phyloP scores from a whole-genome alignment of 2,113 vertebrate species.

The Anser brachyrhynchus region DNA sequence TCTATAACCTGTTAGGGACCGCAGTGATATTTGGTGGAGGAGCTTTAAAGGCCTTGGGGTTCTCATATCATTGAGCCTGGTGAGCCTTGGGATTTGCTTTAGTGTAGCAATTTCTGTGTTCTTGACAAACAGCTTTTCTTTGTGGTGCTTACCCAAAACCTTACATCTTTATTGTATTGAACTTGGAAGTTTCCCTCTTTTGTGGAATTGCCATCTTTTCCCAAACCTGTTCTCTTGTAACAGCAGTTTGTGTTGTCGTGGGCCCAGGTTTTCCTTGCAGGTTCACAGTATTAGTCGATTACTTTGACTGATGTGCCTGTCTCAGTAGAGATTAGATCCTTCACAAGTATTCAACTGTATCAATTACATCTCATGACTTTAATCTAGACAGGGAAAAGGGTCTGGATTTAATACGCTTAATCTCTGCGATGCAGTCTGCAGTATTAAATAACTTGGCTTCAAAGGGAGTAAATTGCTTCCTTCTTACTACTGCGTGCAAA shows the following conservation, averaged over 20 bases:
- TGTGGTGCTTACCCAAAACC: background rate
- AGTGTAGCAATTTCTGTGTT: background rate
- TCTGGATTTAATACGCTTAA: background rate
- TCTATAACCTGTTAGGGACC: background rate
- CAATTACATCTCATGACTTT: background rate
- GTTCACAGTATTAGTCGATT: background rate
- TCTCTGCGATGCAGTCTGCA: background rate
- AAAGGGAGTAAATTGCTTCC: background rate
- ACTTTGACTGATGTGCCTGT: background rate
- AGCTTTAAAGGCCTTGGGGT: background rate
- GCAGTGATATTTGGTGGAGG: background rate
- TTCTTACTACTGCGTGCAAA: background rate
- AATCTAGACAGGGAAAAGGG: background rate
- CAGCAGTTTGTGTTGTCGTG: background rate
- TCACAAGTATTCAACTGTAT: background rate
- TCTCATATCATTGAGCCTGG: rapidly evolving
- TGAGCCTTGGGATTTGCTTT: background rate
- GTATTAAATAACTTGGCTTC: background rate
- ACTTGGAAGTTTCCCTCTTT: background rate
- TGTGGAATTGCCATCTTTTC: background rate
- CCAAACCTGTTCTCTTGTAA: background rate
- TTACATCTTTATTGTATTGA: background rate
- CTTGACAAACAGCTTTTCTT: background rate
- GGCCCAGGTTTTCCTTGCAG: background rate
- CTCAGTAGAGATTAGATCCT: background rate